These are phyloP conservation scores for Rhinatrema bivittatum DNA, from an alignment of 2,797 vertebrate genomes.

Conservation along the genomic window DNA sequence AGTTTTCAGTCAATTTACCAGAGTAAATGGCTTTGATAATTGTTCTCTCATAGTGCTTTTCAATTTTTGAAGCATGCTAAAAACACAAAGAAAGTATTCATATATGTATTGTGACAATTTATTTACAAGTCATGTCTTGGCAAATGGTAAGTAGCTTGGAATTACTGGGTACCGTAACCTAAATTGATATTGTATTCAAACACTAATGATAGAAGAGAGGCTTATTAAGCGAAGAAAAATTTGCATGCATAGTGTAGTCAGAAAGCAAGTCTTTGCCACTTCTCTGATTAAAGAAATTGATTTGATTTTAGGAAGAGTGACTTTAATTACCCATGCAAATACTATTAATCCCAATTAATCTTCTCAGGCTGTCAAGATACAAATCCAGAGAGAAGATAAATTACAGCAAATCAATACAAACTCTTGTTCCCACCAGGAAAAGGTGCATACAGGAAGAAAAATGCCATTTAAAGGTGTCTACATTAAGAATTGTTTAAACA, in stretches of 20 bases:
- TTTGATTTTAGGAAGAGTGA: conserved; percentile 56
- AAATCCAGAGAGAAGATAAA: conserved; percentile 56
- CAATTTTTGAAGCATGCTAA: too few species aligned
- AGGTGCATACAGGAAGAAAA: conserved; percentile 37
- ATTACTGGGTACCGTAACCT: conserved; percentile 21
- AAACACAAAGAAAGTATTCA: too few species aligned
- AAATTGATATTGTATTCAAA: conserved; percentile 20
- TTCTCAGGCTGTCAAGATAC: conserved; percentile 50
- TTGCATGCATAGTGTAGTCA: conserved; percentile 41
- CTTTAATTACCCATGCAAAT: conserved; percentile 66
- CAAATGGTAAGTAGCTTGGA: conserved; percentile 18
- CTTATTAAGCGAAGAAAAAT: conserved; percentile 34
- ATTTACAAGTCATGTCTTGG: conserved; percentile 1
- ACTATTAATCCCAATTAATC: conserved; percentile 65
- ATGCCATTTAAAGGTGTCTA: conserved; percentile 43
- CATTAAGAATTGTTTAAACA: conserved; percentile 48
- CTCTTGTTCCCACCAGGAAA: conserved; percentile 47
- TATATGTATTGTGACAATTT: too few species aligned
- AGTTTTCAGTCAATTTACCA: too few species aligned
- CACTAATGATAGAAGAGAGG: conserved; percentile 21
- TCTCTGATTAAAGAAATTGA: conserved; percentile 57
- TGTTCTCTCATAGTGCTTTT: too few species aligned
- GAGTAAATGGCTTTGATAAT: too few species aligned
- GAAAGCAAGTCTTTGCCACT: conserved; percentile 46
- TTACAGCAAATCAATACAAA: conserved; percentile 56